A percentile compares a stretch with the other conserved stretches of the same genome.
Evolutionary conservation across 2,113 vertebrate species (phyloP).

Genomic region (Myotis davidii): DNA sequence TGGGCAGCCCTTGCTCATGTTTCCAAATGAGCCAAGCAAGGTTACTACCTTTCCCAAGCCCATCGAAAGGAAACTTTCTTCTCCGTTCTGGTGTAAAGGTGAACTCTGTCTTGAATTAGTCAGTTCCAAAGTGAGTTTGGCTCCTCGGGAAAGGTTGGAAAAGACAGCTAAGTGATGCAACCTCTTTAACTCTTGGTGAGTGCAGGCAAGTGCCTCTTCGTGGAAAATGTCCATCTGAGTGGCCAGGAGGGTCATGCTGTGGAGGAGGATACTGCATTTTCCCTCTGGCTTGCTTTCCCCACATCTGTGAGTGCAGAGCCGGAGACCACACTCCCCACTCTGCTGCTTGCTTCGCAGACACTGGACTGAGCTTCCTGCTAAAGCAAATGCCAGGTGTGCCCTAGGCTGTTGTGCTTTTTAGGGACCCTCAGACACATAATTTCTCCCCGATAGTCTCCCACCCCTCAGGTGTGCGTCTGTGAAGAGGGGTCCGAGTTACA

Average conservation of each 20-base stretch:
- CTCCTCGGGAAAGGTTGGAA: not conserved
- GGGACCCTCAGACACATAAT: not conserved
- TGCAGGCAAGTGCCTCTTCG: not conserved
- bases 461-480: not conserved
- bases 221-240: not conserved
- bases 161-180: not conserved
- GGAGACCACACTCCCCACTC: conserved; percentile 54
- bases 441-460: not conserved
- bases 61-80: not conserved
- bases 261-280: conserved; percentile 86
- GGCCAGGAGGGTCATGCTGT: not conserved
- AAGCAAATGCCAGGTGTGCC: conserved; percentile 53
- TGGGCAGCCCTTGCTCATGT: not conserved
- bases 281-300: conserved; percentile 82
- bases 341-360: conserved; percentile 85
- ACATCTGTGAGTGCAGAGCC: conserved; percentile 79
- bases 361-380: conserved; percentile 81
- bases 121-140: not conserved
- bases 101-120: not conserved
- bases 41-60: not conserved
- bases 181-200: not conserved
- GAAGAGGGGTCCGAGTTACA: not conserved
- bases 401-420: conserved; percentile 35
- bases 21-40: not conserved
- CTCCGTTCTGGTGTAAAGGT: not conserved